A percentile compares a stretch with the other conserved stretches of the same genome.
Conservation (phyloP, 2,113 vertebrate genomes). For the Ophthalmolycus amberensis region DNA sequence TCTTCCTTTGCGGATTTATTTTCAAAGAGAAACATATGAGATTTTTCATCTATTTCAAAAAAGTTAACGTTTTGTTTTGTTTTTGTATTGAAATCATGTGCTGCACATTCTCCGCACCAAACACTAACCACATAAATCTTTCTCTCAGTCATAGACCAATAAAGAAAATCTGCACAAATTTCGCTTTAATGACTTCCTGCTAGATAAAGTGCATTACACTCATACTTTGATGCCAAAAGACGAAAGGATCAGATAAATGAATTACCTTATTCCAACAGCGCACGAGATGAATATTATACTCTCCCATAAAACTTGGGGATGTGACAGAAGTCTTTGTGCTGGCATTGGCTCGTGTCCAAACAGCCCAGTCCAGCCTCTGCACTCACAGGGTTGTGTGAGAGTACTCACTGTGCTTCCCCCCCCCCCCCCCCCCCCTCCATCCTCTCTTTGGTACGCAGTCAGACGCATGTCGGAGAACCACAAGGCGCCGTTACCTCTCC, state of each 20-base stretch:
- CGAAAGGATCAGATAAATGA: slow-evolving; percentile 64
- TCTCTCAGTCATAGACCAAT: slow-evolving; percentile 29
- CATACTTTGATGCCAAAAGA: slow-evolving; percentile 61
- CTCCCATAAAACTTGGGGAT: slow-evolving; percentile 69
- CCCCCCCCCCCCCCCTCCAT: slow-evolving; percentile 21
- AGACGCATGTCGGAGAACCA: slow-evolving; percentile 43
- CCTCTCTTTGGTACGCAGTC: slow-evolving; percentile 54
- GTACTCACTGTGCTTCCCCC: slow-evolving; percentile 51
- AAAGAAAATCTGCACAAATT: slow-evolving; percentile 24
- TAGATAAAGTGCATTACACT: slow-evolving; percentile 60
- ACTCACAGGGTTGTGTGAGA: slow-evolving; percentile 67
- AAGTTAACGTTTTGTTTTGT: slow-evolving; percentile 11
- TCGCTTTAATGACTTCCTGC: slow-evolving; percentile 58
- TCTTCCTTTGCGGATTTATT: not conserved
- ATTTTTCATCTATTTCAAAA: slow-evolving; percentile 1
- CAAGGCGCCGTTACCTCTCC: slow-evolving; percentile 56
- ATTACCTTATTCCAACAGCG: slow-evolving; percentile 62
- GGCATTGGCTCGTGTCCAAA: slow-evolving; percentile 65
- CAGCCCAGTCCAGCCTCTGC: slow-evolving; percentile 52
- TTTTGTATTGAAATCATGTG: slow-evolving; percentile 43
- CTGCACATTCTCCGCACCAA: slow-evolving; percentile 8
- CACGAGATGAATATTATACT: slow-evolving; percentile 69
- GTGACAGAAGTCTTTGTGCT: slow-evolving; percentile 76
- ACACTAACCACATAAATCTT: slow-evolving; percentile 36
- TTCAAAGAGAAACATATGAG: not conserved